A percentile compares a stretch with the other conserved stretches of the same genome.
Evolutionary conservation across 2,797 vertebrate genomes (phyloP).

Genomic region (Siniperca undulata): DNA sequence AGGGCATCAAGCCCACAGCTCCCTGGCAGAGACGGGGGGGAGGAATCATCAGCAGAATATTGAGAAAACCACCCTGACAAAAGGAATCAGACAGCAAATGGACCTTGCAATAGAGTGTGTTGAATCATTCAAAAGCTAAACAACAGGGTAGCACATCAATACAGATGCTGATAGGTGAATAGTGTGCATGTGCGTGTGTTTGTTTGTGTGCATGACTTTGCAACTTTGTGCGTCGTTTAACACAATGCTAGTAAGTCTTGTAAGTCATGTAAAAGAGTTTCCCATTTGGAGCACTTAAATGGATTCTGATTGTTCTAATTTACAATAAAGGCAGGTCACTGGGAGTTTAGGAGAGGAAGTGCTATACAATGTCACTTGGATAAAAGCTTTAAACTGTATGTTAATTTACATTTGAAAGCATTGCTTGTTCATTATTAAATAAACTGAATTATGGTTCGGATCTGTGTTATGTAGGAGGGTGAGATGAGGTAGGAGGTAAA

Average conservation of each 20-base stretch:
- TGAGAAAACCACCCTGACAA: slow-evolving; percentile 65
- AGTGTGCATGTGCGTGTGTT: slow-evolving; percentile 13
- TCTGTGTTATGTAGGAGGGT: slow-evolving; percentile 53
- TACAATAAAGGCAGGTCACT: slow-evolving; percentile 14
- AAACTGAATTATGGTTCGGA: slow-evolving; percentile 19
- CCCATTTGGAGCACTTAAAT: slow-evolving; percentile 13
- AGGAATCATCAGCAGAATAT: slow-evolving; percentile 61
- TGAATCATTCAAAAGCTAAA: slow-evolving; percentile 74
- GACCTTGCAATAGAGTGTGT: slow-evolving; percentile 59
- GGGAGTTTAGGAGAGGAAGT: slow-evolving; percentile 14
- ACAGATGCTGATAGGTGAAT: slow-evolving; percentile 38
- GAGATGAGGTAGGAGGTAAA: slow-evolving; percentile 56
- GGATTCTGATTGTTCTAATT: slow-evolving; percentile 32
- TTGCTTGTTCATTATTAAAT: slow-evolving; percentile 22
- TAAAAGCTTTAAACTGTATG: slow-evolving; percentile 17
- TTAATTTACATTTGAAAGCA: slow-evolving; percentile 34
- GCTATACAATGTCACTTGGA: not conserved
- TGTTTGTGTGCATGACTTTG: slow-evolving; percentile 39
- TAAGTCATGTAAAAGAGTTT: slow-evolving; percentile 31
- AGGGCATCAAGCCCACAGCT: slow-evolving; percentile 64
- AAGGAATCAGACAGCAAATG: slow-evolving; percentile 75
- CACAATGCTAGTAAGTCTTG: not conserved
- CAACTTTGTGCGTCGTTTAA: slow-evolving; percentile 42
- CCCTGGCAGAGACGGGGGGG: slow-evolving; percentile 25
- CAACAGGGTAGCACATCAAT: slow-evolving; percentile 50